Conservation (phyloP, 2,797 vertebrate genomes). For the Sebastes hopkinsi region DNA sequence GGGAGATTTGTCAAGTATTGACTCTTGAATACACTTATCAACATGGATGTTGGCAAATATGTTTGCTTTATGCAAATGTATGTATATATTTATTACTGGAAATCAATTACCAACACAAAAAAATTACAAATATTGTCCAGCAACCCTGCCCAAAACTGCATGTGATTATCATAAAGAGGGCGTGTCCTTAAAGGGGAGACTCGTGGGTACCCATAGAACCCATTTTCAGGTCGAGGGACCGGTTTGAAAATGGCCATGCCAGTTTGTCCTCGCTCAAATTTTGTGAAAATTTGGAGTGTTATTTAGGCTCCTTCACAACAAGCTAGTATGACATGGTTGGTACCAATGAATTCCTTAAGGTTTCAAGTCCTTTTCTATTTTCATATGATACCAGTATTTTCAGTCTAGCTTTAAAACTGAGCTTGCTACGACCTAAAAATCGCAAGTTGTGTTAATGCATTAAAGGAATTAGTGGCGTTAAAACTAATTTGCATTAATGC, state of each 20-base stretch:
- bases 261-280: too few species aligned
- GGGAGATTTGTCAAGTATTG: too few species aligned
- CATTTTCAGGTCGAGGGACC: background rate
- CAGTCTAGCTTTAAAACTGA: background rate
- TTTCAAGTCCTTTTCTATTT: background rate
- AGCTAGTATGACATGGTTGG: background rate
- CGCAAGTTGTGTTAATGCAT: background rate
- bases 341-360: background rate
- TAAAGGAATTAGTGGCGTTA: background rate
- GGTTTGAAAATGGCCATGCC: too few species aligned
- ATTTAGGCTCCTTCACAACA: background rate
- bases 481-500: background rate
- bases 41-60: background rate
- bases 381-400: background rate
- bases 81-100: background rate
- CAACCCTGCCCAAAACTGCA: background rate
- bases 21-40: background rate
- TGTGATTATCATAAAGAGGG: background rate
- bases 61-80: background rate
- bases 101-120: background rate
- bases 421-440: background rate
- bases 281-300: too few species aligned
- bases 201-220: background rate
- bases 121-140: background rate
- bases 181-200: fast-evolving